A percentile compares a stretch with the other conserved stretches of the same genome.
Conservation (phyloP, 2,113 vertebrate species). For the Silurus asotus region DNA sequence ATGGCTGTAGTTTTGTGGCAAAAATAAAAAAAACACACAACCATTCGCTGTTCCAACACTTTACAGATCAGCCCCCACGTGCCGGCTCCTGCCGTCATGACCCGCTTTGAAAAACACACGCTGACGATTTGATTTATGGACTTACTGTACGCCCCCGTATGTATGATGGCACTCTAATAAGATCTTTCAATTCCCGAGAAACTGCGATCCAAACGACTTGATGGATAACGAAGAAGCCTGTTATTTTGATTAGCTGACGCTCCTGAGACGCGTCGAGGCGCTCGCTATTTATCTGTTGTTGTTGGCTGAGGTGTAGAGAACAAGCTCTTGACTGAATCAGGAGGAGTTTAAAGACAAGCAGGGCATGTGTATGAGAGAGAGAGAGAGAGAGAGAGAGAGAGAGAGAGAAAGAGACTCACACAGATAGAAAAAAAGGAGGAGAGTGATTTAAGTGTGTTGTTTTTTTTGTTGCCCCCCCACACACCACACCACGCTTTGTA, state of each 20-base stretch:
- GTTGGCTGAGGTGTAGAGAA: conserved; percentile 31
- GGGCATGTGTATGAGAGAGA: background rate
- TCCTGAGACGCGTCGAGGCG: background rate
- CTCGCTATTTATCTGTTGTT: conserved; percentile 34
- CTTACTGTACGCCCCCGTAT: too few relatives aligned
- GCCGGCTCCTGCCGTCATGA: conserved; percentile 26
- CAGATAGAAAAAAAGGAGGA: background rate
- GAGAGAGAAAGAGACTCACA: background rate
- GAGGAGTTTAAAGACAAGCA: conserved; percentile 27
- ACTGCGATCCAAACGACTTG: background rate
- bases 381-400: background rate
- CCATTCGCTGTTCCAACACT: background rate
- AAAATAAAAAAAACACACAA: conserved; percentile 56
- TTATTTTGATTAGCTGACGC: conserved; percentile 12
- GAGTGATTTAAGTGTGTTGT: conserved; percentile 18
- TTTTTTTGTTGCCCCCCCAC: background rate
- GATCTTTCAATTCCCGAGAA: conserved; percentile 16
- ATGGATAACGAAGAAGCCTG: background rate
- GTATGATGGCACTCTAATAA: conserved; percentile 25
- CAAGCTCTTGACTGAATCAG: conserved; percentile 22
- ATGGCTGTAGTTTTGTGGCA: conserved; percentile 58
- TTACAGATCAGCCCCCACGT: conserved; percentile 23
- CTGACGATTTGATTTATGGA: conserved; percentile 48
- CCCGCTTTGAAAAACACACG: conserved; percentile 13
- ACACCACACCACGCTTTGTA: conserved; percentile 54